Evolutionary conservation across 2,888 invertebrate species (phyloP).

Genomic region (Itoplectis maculator): DNA sequence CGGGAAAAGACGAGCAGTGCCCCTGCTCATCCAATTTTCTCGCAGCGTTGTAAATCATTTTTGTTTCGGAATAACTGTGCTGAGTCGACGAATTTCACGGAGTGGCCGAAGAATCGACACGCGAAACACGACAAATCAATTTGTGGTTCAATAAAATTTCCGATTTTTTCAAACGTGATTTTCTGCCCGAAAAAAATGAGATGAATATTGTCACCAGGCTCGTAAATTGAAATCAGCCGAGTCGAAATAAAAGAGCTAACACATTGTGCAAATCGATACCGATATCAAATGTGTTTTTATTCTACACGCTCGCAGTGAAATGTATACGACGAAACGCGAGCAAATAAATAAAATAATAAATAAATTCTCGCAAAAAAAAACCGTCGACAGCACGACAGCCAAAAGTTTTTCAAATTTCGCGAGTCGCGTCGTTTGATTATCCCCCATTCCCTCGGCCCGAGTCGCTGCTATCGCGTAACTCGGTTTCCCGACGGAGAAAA

Average conservation of each 20-base stretch:
- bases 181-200: no score
- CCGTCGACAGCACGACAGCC: not conserved
- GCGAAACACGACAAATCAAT: not conserved
- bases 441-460: not conserved
- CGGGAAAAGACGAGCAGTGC: no score
- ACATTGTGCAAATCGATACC: no score
- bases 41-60: not conserved
- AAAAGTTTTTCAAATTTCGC: not conserved
- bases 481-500: conserved; percentile 18
- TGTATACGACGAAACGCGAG: not conserved
- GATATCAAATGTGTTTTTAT: not conserved
- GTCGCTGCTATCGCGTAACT: conserved; percentile 20
- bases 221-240: no score
- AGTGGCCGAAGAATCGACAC: not conserved
- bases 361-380: not conserved
- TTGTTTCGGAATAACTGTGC: not conserved
- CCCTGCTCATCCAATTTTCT: not conserved
- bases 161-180: not conserved
- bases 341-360: not conserved
- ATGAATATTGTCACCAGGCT: no score
- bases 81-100: not conserved
- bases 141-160: not conserved
- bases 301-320: not conserved
- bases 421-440: not conserved
- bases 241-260: no score